Base-by-base conservation (phyloP, 1,140 invertebrate species). In the Mizuhopecten yessoensis region DNA sequence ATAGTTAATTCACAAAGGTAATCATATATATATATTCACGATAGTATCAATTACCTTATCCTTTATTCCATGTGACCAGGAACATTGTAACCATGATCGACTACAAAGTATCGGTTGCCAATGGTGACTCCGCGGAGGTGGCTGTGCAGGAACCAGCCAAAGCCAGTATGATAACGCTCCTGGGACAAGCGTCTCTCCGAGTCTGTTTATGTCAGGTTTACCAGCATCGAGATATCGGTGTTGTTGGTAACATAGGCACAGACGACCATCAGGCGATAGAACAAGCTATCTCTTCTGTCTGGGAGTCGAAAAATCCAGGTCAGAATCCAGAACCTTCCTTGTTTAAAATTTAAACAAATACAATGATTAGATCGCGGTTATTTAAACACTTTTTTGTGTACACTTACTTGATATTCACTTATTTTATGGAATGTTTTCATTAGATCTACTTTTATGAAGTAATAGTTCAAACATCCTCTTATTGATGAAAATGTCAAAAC, bases 181-280 rank as follows among this genome's bases (percentile, higher is more conserved):
- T 75, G 57, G 57, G 57, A 75, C 57, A 75, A 75, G 23, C n/a
- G 57, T 75, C 57, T 75, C 57, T 75, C 9, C 57, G 57, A 75
- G 57, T 75, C 57, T 75, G 57, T 75, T n/a, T 75, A 75, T 75
- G 57, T 75, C 23, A 29, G 7, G 57, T 75, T 75, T 75, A 75
- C n/a, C 23, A 75, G 29, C 57, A 75, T 5, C 57, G 57, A n/a
- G 23, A 29, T n/a, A 75, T 75, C n/a, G 57, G 57, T 9, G 57
- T 75, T n/a, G 57, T 75, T 7, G 57, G 57, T 0, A 75, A 75
- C 23, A 75, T 75, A 3, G 57, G 57, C 29, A 75, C 57, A 75
- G n/a, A 75, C 57, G 57, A 75, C n/a, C 5, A 5, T 29, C 57
- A 75, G 57, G n/a, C 57, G 23, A n/a, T 75, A 75, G 23, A 75